Base-by-base conservation (phyloP, 2,888 invertebrate genomes). In the Agelastica alni region DNA sequence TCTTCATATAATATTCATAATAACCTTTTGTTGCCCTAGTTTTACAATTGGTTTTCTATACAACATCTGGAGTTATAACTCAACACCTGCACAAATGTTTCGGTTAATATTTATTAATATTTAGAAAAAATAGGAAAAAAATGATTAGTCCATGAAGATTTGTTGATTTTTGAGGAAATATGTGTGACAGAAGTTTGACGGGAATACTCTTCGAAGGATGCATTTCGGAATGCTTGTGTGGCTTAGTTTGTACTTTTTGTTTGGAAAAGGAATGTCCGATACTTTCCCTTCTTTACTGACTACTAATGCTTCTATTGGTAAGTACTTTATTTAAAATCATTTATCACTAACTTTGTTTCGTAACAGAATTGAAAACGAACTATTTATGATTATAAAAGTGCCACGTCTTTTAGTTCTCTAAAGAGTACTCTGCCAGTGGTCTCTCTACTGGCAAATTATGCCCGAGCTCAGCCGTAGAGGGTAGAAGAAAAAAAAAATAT, bases 281-380 rank as follows among this genome's bases (percentile, higher is more conserved):
- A 86, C 85, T 64, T 87, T 86, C 75, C 88, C 89, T 2, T 88
- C 89, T 0, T 76, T 89, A 59, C 80, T 88, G 1, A 85, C 85
- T 6, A 82, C 86, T 9, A 91, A 91, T 73, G 88, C 87, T 4
- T 86, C 88, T 1, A 80, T 90, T 71, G 89, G 89, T 89, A 77
- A 77, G 76, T 53, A 39, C 31, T 9, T 44, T 9, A 36, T 20
- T 30, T 13, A n/a, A n/a, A n/a, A n/a, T n/a, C n/a, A n/a, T n/a
- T n/a, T n/a, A n/a, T n/a, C n/a, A n/a, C n/a, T n/a, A n/a, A n/a
- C n/a, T n/a, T n/a, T n/a, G n/a, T n/a, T n/a, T n/a, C n/a, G n/a
- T n/a, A n/a, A n/a, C n/a, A n/a, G n/a, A n/a, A n/a, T n/a, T n/a
- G n/a, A n/a, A n/a, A n/a, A n/a, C n/a, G n/a, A n/a, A n/a, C n/a